Evolutionary conservation across 2,888 invertebrate genomes (phyloP).

Genomic region (Hypomecis punctinalis): DNA sequence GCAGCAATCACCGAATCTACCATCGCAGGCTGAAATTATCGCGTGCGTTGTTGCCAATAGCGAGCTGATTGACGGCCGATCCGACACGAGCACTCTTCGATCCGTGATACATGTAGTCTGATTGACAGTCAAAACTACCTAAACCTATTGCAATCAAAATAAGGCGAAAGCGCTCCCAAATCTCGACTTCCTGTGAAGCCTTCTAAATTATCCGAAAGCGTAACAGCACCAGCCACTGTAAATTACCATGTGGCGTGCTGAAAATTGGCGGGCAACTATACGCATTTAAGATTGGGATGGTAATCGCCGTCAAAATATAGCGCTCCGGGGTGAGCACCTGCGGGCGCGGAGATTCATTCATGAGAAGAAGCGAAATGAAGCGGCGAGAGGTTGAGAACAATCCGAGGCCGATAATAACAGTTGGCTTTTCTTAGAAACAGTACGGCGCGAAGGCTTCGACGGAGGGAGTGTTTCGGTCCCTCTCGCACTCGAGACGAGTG

Average conservation of each 20-base stretch:
- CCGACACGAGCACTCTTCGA: slow-evolving; percentile 59
- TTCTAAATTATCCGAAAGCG: slow-evolving; percentile 66
- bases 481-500: slow-evolving; percentile 61
- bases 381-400: slow-evolving; percentile 77
- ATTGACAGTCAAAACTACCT: slow-evolving; percentile 57
- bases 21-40: slow-evolving; percentile 73
- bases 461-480: slow-evolving; percentile 69
- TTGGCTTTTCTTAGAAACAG: slow-evolving; percentile 82
- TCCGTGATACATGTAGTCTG: slow-evolving; percentile 55
- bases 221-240: slow-evolving; percentile 71
- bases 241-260: slow-evolving; percentile 78
- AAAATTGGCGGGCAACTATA: slow-evolving; percentile 72
- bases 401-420: slow-evolving; percentile 80
- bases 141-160: slow-evolving; percentile 61
- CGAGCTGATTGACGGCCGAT: slow-evolving; percentile 69
- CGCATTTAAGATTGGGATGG: slow-evolving; percentile 65
- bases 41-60: slow-evolving; percentile 75
- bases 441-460: slow-evolving; percentile 76
- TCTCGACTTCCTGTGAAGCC: slow-evolving; percentile 74
- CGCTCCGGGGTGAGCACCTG: slow-evolving; percentile 78
- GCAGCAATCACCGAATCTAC: slow-evolving; percentile 69
- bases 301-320: slow-evolving; percentile 73
- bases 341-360: slow-evolving; percentile 78
- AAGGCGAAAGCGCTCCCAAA: slow-evolving; percentile 66
- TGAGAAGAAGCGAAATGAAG: slow-evolving; percentile 68